A percentile compares a stretch with the other conserved stretches of the same genome.
Evolutionary conservation across 2,888 invertebrate genomes (phyloP).

Genomic region (Phasia obesa): DNA sequence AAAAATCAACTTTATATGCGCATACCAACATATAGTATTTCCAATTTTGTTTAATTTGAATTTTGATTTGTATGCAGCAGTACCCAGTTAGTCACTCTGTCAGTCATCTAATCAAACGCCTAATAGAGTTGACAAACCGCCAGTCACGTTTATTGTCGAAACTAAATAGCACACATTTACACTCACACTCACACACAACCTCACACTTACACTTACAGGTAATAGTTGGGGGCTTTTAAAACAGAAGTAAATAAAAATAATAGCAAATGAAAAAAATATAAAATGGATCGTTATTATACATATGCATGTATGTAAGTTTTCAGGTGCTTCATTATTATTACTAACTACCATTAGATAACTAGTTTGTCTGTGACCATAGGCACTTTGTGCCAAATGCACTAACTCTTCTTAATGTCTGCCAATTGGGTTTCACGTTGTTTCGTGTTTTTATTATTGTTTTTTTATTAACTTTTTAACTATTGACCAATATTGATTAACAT

Average conservation of each 20-base stretch:
- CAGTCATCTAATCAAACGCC: conserved; percentile 2
- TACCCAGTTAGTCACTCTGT: conserved; percentile 14
- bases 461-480: conserved; percentile 25
- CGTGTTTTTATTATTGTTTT: neutral
- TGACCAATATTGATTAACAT: conserved; percentile 48
- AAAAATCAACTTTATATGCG: conserved; percentile 5
- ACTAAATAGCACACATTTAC: conserved; percentile 19
- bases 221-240: conserved; percentile 28
- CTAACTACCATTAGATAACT: conserved; percentile 66
- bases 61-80: conserved; percentile 61
- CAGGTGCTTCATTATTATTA: conserved; percentile 60
- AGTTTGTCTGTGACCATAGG: conserved; percentile 56
- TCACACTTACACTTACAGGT: conserved; percentile 15
- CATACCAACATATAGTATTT: conserved; percentile 41
- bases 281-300: conserved; percentile 56
- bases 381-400: conserved; percentile 22
- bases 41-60: conserved; percentile 66
- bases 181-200: too few relatives aligned
- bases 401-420: conserved; percentile 47
- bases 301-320: conserved; percentile 59
- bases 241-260: neutral
- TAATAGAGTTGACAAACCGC: conserved; percentile 68
- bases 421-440: conserved; percentile 66
- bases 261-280: conserved; percentile 22
- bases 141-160: conserved; percentile 63